Evolutionary conservation across 2,888 invertebrate species (phyloP).

Genomic region (Melangyna quadrimaculata): DNA sequence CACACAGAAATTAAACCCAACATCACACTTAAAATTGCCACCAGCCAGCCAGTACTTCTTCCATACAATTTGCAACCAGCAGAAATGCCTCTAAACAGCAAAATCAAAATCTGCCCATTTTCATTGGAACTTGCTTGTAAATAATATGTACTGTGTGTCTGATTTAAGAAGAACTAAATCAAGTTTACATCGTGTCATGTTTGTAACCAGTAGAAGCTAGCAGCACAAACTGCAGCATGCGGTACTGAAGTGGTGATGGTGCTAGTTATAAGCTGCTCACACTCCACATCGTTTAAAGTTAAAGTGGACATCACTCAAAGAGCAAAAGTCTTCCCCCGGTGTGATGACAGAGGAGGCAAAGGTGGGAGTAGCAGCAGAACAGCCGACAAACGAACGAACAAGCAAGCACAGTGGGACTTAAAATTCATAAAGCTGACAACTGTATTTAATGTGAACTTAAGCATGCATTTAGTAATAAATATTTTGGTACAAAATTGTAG

Average conservation of each 20-base stretch:
- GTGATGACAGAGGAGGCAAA: not conserved
- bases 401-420: not conserved
- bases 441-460: not conserved
- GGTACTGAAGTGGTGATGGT: not conserved
- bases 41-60: too few species aligned
- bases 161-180: slow-evolving; percentile 24
- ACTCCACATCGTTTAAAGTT: slow-evolving; percentile 36
- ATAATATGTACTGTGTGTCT: not conserved
- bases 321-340: not conserved
- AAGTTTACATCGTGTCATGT: slow-evolving; percentile 22
- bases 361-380: too few species aligned
- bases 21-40: not conserved
- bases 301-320: slow-evolving; percentile 40
- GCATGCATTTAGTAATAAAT: too few species aligned
- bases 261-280: slow-evolving; percentile 17
- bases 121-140: not conserved
- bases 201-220: not conserved
- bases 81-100: not conserved
- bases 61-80: not conserved
- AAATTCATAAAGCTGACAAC: not conserved
- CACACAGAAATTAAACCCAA: not conserved
- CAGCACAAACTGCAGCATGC: not conserved
- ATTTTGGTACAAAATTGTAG: too few species aligned
- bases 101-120: not conserved
- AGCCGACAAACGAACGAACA: not conserved